Evolutionary conservation across 2,888 invertebrate species (phyloP).

Genomic region (Aporophyla lueneburgensis): DNA sequence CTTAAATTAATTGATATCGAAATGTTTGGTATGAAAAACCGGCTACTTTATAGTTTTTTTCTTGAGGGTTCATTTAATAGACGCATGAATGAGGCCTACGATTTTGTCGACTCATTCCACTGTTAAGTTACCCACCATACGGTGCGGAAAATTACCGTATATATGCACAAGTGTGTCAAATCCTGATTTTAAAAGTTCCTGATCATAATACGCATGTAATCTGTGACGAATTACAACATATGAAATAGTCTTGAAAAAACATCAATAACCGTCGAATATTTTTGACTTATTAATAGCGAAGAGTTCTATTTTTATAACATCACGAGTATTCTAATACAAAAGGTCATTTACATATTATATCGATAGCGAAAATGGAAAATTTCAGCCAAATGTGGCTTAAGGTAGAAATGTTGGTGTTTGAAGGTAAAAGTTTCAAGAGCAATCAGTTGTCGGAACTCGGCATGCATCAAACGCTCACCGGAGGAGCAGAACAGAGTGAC

Average conservation of each 20-base stretch:
- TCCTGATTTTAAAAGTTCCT: slow-evolving; percentile 22
- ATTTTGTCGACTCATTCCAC: slow-evolving; percentile 47
- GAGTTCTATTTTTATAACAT: slow-evolving; percentile 36
- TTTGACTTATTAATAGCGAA: slow-evolving; percentile 22
- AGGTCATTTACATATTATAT: slow-evolving; percentile 6
- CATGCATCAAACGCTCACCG: slow-evolving; percentile 71
- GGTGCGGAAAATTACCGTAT: slow-evolving; percentile 30
- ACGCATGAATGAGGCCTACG: slow-evolving; percentile 35
- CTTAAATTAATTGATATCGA: slow-evolving; percentile 58
- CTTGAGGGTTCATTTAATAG: slow-evolving; percentile 34
- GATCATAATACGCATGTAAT: slow-evolving; percentile 16
- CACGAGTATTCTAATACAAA: slow-evolving; percentile 17
- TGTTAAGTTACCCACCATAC: slow-evolving; percentile 23
- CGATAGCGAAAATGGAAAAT: slow-evolving; percentile 17
- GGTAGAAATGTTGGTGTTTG: slow-evolving; percentile 46
- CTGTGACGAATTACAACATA: slow-evolving; percentile 34
- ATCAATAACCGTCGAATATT: slow-evolving; percentile 6
- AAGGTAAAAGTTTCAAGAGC: slow-evolving; percentile 62
- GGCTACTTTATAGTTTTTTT: slow-evolving; percentile 34
- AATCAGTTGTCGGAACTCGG: slow-evolving; percentile 63
- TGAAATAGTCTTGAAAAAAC: slow-evolving; percentile 22
- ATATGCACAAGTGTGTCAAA: slow-evolving; percentile 28
- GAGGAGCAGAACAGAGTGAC: slow-evolving; percentile 80
- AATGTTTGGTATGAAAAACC: slow-evolving; percentile 46
- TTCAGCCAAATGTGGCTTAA: slow-evolving; percentile 31